A percentile compares a stretch with the other conserved stretches of the same genome.
Conservation (phyloP, 1,140 invertebrate species). For the Drosophila ogumai region DNA sequence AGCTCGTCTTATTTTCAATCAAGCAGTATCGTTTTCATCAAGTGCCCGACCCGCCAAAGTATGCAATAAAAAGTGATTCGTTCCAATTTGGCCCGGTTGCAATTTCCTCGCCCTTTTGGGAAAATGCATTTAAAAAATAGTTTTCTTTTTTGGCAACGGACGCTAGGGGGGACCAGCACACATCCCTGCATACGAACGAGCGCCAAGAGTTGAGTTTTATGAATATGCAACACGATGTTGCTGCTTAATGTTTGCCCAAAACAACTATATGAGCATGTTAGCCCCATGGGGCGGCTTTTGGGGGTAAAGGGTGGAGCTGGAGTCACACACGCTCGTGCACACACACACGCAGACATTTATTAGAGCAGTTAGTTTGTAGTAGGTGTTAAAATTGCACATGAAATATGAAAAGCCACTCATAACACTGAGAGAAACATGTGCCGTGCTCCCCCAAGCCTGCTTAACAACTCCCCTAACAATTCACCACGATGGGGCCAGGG, state of each 20-base stretch:
- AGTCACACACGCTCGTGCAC: slow-evolving; percentile 18
- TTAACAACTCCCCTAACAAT: slow-evolving; percentile 54
- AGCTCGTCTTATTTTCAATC: slow-evolving; percentile 17
- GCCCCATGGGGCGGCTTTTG: slow-evolving; percentile 15
- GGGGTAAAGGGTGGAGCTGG: slow-evolving; percentile 3
- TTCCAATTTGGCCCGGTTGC: slow-evolving; percentile 27
- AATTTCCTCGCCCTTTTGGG: background rate
- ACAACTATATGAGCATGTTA: slow-evolving; percentile 51
- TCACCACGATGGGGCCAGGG: slow-evolving; percentile 36
- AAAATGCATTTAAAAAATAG: slow-evolving; percentile 33
- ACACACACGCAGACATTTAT: slow-evolving; percentile 50
- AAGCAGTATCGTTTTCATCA: background rate
- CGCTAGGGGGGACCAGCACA: slow-evolving; percentile 2
- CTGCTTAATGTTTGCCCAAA: slow-evolving; percentile 61
- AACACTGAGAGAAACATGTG: slow-evolving; percentile 38
- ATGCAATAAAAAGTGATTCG: slow-evolving; percentile 39
- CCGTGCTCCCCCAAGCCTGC: slow-evolving; percentile 42
- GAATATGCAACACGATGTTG: slow-evolving; percentile 73
- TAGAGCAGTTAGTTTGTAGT: slow-evolving; percentile 69
- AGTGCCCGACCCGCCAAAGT: slow-evolving; percentile 7
- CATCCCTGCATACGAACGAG: slow-evolving; percentile 5
- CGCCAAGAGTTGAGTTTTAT: slow-evolving; percentile 56
- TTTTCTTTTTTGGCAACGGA: slow-evolving; percentile 27
- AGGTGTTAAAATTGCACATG: slow-evolving; percentile 81
- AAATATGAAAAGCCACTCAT: slow-evolving; percentile 77